Evolutionary conservation across 2,797 vertebrate genomes (phyloP), one percentile per base, ranked within the genome.

Genomic region (Rhinella marina): DNA sequence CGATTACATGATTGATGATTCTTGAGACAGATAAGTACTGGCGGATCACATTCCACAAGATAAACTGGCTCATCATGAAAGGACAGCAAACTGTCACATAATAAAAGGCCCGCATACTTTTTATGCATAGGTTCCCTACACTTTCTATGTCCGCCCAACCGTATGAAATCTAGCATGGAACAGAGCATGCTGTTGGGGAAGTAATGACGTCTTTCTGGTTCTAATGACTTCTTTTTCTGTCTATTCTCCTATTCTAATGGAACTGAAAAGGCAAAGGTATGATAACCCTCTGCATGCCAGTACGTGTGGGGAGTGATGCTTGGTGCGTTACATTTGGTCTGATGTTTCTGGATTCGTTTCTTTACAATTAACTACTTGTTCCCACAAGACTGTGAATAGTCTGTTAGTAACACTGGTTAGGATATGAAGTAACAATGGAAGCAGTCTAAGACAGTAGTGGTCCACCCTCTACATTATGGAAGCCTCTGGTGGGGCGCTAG

Each of bases 241-340:
- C 90, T 96, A 92, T 95, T 91, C 95, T 86, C 92, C 87, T 92
- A 93, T 94, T 92, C 92, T 92, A 89, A 92, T 92, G 94, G 95
- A 95, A 94, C 93, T 92, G 92, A 91, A 85, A 96, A 99, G 98
- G 97, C 96, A 99, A 99, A 99, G 98, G 97, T 99, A 98, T 90
- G 92, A 95, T 94, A 94, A 81, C 13, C 6, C 68, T 85, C 84
- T 92, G 94, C 92, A 91, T 16, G 88, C 92, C 57, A 79, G 68
- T 29, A 12, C 13, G 59, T 80, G 8, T 62, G 76, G 8, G 52
- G 23, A 68, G 32, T 57, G 27, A 72, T 87, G 68, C 73, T 50
- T 81, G 80, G 8, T 68, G 0, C 56, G 21, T 23, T 78, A 52
- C 2, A 70, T 21, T 27, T 64, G 54, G 12, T 50, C 21, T 6